Evolutionary conservation across 2,888 invertebrate genomes (phyloP).

Genomic region (Tigriopus californicus): DNA sequence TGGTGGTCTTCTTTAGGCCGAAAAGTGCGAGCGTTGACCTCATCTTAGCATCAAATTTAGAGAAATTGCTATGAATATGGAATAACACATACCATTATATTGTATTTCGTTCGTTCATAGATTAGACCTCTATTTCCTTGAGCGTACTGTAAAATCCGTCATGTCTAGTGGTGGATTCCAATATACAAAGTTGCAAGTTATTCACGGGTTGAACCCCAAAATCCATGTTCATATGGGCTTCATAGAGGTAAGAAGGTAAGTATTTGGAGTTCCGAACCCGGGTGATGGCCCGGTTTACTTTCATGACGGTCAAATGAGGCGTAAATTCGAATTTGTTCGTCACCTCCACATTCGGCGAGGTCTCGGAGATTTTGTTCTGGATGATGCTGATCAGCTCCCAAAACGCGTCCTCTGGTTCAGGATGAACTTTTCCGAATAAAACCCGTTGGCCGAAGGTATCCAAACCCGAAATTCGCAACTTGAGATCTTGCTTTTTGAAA

Average conservation of each 20-base stretch:
- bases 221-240: conserved; percentile 22
- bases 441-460: conserved; percentile 28
- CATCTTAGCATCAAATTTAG: too few relatives aligned
- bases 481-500: conserved; percentile 21
- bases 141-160: conserved; percentile 27
- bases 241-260: conserved; percentile 25
- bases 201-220: conserved; percentile 26
- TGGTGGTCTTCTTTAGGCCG: neutral
- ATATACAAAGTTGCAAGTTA: conserved; percentile 27
- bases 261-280: conserved; percentile 24
- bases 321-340: conserved; percentile 28
- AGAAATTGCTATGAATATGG: too few relatives aligned
- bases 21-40: too few relatives aligned
- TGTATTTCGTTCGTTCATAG: too few relatives aligned
- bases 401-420: conserved; percentile 23
- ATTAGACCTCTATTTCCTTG: conserved; percentile 1
- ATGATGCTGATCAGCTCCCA: conserved; percentile 23
- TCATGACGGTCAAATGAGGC: conserved; percentile 30
- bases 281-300: conserved; percentile 25
- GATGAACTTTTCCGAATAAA: conserved; percentile 25
- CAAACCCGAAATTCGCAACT: conserved; percentile 24
- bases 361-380: conserved; percentile 23
- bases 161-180: conserved; percentile 24
- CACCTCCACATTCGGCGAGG: conserved; percentile 21
- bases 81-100: too few relatives aligned